These are phyloP conservation scores for Netelia fuscicornis DNA, from an alignment of 2,888 invertebrate genomes.

Conservation along the genomic window DNA sequence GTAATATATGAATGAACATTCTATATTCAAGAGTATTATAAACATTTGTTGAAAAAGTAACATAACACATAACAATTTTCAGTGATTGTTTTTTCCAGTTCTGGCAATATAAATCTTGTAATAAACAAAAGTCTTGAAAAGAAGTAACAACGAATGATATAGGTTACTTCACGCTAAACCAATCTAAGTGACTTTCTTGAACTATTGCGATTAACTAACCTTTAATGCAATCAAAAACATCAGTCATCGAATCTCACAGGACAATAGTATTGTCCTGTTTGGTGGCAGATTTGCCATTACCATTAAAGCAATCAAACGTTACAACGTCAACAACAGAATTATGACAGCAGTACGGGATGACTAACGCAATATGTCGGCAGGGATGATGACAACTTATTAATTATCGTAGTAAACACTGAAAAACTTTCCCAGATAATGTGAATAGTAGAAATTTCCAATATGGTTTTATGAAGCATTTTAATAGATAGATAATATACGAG, in stretches of 20 bases:
- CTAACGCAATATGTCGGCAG: conserved; percentile 54
- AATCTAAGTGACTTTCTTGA: conserved; percentile 44
- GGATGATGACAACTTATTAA: conserved; percentile 41
- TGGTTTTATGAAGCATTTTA: conserved; percentile 5
- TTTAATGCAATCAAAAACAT: conserved; percentile 75
- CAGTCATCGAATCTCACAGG: conserved; percentile 70
- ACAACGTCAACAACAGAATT: conserved; percentile 58
- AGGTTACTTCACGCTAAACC: conserved; percentile 64
- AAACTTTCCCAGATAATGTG: neutral
- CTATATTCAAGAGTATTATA: too few species aligned
- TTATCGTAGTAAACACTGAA: conserved; percentile 19
- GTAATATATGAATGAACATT: too few species aligned
- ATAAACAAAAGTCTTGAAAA: conserved; percentile 4
- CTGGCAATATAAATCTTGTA: neutral
- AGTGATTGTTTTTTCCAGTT: too few species aligned
- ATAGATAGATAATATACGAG: neutral
- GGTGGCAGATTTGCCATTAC: conserved; percentile 46
- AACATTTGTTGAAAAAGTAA: too few species aligned
- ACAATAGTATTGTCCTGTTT: conserved; percentile 58
- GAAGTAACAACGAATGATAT: conserved; percentile 30
- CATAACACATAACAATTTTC: too few species aligned
- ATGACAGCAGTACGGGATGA: conserved; percentile 62
- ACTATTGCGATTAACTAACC: conserved; percentile 69
- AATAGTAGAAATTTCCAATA: neutral
- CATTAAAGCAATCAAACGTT: neutral